phyloP scores from a whole-genome alignment of 2,888 invertebrate species.

The Sinopyrophorus schimmeli region DNA sequence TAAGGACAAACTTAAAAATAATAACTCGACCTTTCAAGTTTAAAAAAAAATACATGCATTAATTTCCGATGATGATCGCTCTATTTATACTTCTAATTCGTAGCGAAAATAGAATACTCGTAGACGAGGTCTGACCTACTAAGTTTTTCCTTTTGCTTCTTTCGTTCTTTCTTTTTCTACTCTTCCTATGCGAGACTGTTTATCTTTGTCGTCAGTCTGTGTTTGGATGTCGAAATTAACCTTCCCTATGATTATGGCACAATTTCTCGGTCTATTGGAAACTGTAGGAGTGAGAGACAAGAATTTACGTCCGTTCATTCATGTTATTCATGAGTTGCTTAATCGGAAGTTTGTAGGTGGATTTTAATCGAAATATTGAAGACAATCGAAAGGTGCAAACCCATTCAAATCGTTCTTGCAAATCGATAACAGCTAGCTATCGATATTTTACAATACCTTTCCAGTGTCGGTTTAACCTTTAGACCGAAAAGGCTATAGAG shows the following conservation, averaged over 20 bases:
- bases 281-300: conserved; percentile 8
- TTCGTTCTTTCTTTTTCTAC: background rate
- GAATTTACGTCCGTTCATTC: conserved; percentile 13
- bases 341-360: conserved; percentile 13
- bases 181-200: background rate
- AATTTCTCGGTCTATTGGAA: conserved; percentile 12
- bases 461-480: too few relatives aligned
- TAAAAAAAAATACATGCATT: conserved; percentile 5
- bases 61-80: too few relatives aligned
- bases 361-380: conserved; percentile 8
- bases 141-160: background rate
- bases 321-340: conserved; percentile 13
- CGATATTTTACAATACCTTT: too few relatives aligned
- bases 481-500: too few relatives aligned
- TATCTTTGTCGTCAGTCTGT: too few relatives aligned
- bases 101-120: too few relatives aligned
- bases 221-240: conserved; percentile 5
- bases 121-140: background rate
- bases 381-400: conserved; percentile 11
- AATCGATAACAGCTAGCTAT: too few relatives aligned
- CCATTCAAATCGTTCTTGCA: conserved; percentile 5
- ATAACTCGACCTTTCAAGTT: conserved; percentile 9
- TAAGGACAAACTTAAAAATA: conserved; percentile 25
- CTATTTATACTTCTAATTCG: too few relatives aligned
- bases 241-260: conserved; percentile 6